phyloP scores from a whole-genome alignment of 2,888 invertebrate species.

The Aphrophora alni region DNA sequence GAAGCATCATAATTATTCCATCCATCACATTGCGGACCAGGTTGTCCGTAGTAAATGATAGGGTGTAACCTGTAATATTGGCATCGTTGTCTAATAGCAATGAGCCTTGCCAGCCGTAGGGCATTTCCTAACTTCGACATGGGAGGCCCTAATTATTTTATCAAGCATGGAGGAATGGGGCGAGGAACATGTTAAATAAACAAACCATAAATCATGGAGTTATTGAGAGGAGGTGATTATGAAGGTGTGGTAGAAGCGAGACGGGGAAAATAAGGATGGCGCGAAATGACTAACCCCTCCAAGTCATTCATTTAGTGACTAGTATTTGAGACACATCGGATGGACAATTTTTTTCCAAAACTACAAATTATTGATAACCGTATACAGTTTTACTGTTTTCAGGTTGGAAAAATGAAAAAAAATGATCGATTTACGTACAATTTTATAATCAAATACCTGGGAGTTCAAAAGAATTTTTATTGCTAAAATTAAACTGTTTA shows the following conservation, averaged over 20 bases:
- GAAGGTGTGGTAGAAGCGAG: slow-evolving; percentile 22
- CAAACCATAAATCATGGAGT: slow-evolving; percentile 49
- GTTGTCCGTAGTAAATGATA: slow-evolving; percentile 38
- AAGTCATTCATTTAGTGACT: no score
- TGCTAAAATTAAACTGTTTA: no score
- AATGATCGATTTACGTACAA: no score
- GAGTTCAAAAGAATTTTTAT: no score
- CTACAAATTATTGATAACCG: no score
- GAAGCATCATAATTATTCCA: slow-evolving; percentile 40
- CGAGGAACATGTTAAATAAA: slow-evolving; percentile 47
- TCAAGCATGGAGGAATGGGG: slow-evolving; percentile 45
- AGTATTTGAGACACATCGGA: no score
- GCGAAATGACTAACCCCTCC: slow-evolving; percentile 7
- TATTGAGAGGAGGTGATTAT: slow-evolving; percentile 46
- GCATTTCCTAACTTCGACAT: slow-evolving; percentile 40
- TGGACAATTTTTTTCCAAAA: no score
- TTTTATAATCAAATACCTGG: no score
- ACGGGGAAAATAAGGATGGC: slow-evolving; percentile 22
- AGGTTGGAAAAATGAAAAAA: no score
- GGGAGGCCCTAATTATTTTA: slow-evolving; percentile 51
- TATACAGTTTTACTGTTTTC: no score
- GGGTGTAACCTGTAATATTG: slow-evolving; percentile 38
- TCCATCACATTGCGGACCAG: slow-evolving; percentile 36
- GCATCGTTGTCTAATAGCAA: slow-evolving; percentile 33
- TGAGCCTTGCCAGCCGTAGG: slow-evolving; percentile 27